phyloP scores from a whole-genome alignment of 2,888 invertebrate genomes.

The Linyphia triangularis region DNA sequence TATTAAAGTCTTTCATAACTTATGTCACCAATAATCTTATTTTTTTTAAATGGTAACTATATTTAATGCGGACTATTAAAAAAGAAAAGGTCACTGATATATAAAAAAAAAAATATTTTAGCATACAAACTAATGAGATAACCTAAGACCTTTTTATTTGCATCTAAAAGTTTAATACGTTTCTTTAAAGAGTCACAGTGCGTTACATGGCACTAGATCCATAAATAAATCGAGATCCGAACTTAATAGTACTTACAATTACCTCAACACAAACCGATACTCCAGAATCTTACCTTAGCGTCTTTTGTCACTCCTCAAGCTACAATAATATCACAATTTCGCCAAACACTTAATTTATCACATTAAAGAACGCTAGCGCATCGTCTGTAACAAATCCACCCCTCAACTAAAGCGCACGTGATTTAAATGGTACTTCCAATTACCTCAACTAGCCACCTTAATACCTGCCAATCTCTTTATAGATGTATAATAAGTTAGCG shows the following conservation, averaged over 20 bases:
- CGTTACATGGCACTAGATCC: no score
- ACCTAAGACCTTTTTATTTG: no score
- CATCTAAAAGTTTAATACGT: background rate
- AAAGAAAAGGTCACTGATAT: no score
- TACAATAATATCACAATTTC: background rate
- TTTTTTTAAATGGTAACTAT: no score
- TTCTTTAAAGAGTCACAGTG: background rate
- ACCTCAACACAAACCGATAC: background rate
- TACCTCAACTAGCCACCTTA: slow-evolving; percentile 9
- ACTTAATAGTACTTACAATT: background rate
- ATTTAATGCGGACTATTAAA: no score
- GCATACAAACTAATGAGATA: no score
- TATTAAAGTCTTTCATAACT: no score
- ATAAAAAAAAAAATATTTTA: no score
- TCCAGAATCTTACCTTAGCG: background rate
- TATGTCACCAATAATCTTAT: no score
- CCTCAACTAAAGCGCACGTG: slow-evolving; percentile 5
- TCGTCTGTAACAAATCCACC: background rate
- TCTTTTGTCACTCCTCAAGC: background rate
- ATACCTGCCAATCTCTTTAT: slow-evolving; percentile 52
- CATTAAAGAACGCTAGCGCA: no score
- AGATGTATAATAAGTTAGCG: slow-evolving; percentile 54
- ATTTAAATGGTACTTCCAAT: slow-evolving; percentile 46
- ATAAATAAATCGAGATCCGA: background rate
- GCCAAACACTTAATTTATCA: no score